phyloP scores from a whole-genome alignment of 2,113 vertebrate species.

The Tychaedon coryphoeus region DNA sequence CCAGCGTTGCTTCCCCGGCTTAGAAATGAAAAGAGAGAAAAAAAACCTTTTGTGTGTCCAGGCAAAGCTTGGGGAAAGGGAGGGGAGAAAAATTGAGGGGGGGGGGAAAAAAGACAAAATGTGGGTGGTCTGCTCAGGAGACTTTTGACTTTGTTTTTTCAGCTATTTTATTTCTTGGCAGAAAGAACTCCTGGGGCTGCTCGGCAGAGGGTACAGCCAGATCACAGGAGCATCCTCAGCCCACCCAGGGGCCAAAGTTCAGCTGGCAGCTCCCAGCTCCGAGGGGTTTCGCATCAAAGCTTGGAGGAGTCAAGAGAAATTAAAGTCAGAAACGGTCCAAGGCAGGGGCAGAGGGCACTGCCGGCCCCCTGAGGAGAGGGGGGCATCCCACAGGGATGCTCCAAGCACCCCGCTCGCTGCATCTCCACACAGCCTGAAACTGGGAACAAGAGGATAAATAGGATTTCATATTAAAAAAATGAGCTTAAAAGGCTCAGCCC shows the following conservation, averaged over 20 bases:
- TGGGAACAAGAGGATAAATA: background rate
- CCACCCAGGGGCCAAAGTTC: conserved; percentile 64
- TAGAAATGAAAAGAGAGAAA: conserved; percentile 10
- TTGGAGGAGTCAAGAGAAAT: conserved; percentile 34
- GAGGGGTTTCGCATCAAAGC: conserved; percentile 43
- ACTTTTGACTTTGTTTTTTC: conserved; percentile 59
- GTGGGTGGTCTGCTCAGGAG: conserved; percentile 56
- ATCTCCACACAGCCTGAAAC: background rate
- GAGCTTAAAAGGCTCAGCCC: background rate
- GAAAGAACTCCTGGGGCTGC: conserved; percentile 53
- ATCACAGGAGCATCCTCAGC: conserved; percentile 55
- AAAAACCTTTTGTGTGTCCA: conserved; percentile 4
- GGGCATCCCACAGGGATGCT: background rate
- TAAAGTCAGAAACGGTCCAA: conserved; percentile 46
- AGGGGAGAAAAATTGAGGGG: background rate
- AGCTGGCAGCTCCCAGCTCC: conserved; percentile 2
- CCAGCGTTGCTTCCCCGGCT: background rate
- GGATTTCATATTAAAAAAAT: background rate
- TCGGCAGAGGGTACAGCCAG: conserved; percentile 12
- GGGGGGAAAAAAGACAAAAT: background rate
- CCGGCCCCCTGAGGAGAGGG: background rate
- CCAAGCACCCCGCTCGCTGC: rapidly evolving
- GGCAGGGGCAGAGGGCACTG: background rate
- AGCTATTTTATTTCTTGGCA: conserved; percentile 53
- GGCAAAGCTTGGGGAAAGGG: conserved; percentile 1